Evolutionary conservation across 2,797 vertebrate species (phyloP), one percentile per base, ranked within the genome.

Genomic region (Acanthurus leucopareius): DNA sequence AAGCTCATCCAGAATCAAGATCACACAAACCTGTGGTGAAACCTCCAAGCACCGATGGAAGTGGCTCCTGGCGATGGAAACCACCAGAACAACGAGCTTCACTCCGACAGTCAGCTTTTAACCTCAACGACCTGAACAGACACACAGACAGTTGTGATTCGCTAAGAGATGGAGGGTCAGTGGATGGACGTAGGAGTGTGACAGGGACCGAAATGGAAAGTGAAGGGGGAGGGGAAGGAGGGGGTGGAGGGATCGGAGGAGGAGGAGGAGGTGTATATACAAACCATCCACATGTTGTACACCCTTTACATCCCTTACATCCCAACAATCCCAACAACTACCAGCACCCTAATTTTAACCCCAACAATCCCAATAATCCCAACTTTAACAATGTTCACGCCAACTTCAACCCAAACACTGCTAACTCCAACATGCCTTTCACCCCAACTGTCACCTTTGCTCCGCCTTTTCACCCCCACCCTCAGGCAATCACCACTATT

Each of bases 11-110:
- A 0, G 97, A 98, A 92, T 96, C 96, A 79, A 86, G 87, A 59
- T 32, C 71, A 4, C 95, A 95, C 86, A 95, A 96, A 84, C 97
- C 97, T 2, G 88, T 97, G 74, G 97, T 98, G 58, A 97, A 96
- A 88, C 97, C 97, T 79, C 97, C 97, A 0, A 97, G 95, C 80
- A 97, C 95, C 0, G 97, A 98, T 57, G 97, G 97, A 49, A 97
- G 96, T 1, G 97, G 97, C 68, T 98, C 97, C 6, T 99, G 97
- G 97, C 95, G 98, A 65, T 99, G 97, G 97, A 98, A 97, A 80
- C 96, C 97, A 4, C 96, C 96, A 0, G 97, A 98, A 11, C 92
- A 90, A 58, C 96, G 97, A 64, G 68, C 95, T 10, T 97, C 96
- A 25, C 94, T 98, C n/a, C 96, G 96, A 53, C 97, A 97, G 83